Base-by-base conservation (phyloP, 1,140 invertebrate genomes). In the Melipona quadrifasciata region DNA sequence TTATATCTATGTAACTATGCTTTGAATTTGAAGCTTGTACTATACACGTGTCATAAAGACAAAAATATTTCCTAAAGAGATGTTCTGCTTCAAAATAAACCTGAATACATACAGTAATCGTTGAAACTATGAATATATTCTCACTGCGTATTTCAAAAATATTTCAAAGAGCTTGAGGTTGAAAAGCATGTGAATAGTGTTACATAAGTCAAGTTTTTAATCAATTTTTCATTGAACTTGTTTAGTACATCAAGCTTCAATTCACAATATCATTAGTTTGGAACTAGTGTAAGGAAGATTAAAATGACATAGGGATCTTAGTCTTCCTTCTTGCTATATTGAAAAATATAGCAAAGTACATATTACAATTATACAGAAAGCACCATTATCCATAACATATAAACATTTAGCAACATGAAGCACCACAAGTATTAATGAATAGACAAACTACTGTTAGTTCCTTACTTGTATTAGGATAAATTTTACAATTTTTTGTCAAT, bases 51-150 rank as follows among this genome's bases (percentile, higher is more conserved):
- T 84, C 57, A 84, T 57, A 84, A 72, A 76, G 76, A 76, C 82
- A 79, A 78, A 55, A 84, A 79, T 51, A 79, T 79, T 84, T 84
- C 67, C 82, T 84, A 67, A 21, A 70, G n/a, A 79, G 24, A 39
- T 61, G 11, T 17, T 71, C 31, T 70, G 16, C 71, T 78, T 80
- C 51, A 34, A 84, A 80, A 84, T 84, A 84, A 80, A 84, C 82
- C 82, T 84, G 82, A 84, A 84, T 84, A 84, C 82, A 84, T 80
- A 31, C 10, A 47, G 57, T 68, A 84, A 71, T 84, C 57, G 39
- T 14, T 65, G 24, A 84, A 73, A 55, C 16, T 58, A 71, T 14
- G 17, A 70, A 17, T 39, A 78, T 51, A 78, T 58, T 55, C 12
- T 16, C 12, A 61, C n/a, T 76, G 34, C 2, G 34, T 39, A 27